Evolutionary conservation across 2,113 vertebrate genomes (phyloP).

Genomic region (Onychostruthus taczanowskii): DNA sequence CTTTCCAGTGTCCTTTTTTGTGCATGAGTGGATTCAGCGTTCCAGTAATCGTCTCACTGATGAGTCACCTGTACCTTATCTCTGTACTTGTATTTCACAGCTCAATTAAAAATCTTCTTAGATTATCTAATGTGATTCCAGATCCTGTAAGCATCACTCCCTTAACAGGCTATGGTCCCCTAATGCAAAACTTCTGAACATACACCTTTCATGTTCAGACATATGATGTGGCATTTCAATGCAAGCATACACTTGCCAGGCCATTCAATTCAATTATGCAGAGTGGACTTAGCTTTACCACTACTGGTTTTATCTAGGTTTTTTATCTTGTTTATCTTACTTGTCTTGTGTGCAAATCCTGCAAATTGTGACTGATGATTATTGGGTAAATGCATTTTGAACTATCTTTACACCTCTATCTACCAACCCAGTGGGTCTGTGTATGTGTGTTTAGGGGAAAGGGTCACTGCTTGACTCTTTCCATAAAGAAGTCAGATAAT

Average conservation of each 20-base stretch:
- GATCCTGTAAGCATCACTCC: background rate
- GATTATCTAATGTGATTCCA: background rate
- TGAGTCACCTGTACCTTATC: background rate
- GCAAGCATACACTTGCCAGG: background rate
- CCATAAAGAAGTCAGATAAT: background rate
- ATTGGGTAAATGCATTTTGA: background rate
- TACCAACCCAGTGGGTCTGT: background rate
- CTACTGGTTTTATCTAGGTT: background rate
- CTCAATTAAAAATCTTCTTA: background rate
- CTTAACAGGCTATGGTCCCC: background rate
- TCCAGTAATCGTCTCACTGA: background rate
- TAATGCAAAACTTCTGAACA: background rate
- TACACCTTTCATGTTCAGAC: background rate
- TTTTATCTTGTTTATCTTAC: slow-evolving; percentile 1
- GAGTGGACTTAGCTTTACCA: background rate
- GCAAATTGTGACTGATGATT: background rate
- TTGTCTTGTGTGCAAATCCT: background rate
- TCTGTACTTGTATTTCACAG: background rate
- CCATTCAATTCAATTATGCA: background rate
- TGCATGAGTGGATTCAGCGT: background rate
- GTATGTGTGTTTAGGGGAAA: background rate
- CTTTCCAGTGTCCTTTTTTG: background rate
- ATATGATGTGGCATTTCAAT: background rate
- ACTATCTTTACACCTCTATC: background rate
- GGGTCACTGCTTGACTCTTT: background rate